A percentile compares a stretch with the other conserved stretches of the same genome.
Conservation (phyloP, 2,888 invertebrate genomes). For the Tholera decimalis region DNA sequence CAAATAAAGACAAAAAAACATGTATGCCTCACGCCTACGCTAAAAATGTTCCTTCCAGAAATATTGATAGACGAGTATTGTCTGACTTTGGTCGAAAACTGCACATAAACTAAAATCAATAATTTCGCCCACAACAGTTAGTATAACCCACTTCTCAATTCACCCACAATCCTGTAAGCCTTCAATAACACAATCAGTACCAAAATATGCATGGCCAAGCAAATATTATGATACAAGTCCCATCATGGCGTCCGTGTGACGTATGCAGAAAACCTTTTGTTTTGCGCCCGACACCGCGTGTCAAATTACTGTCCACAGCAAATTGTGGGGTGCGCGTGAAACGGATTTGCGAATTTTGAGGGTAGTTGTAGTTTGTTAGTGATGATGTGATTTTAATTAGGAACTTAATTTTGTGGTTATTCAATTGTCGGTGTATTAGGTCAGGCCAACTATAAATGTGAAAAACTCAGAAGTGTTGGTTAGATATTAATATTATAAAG, state of each 20-base stretch:
- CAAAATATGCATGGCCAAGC: constrained; percentile 46
- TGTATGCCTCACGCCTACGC: too few species aligned
- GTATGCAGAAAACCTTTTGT: constrained; percentile 59
- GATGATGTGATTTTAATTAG: constrained; percentile 4
- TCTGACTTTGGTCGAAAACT: too few species aligned
- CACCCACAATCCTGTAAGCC: constrained; percentile 9
- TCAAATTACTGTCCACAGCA: constrained; percentile 63
- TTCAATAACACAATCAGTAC: constrained; percentile 9
- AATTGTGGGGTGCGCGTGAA: constrained; percentile 48
- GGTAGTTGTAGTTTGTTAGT: constrained; percentile 10
- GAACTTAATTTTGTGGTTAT: not conserved
- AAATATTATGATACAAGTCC: constrained; percentile 41
- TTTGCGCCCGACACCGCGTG: constrained; percentile 50
- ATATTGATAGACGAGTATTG: too few species aligned
- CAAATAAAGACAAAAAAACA: too few species aligned
- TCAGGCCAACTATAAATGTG: not conserved
- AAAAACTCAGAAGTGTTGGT: not conserved
- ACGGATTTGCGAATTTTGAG: constrained; percentile 32
- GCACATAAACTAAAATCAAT: not conserved
- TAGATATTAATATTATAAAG: not conserved
- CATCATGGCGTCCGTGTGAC: constrained; percentile 50
- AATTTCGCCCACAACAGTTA: not conserved
- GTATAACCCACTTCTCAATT: not conserved
- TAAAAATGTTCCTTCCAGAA: too few species aligned
- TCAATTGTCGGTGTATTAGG: too few species aligned